Conservation (phyloP, 2,888 invertebrate genomes). For the Leucophenga montana region DNA sequence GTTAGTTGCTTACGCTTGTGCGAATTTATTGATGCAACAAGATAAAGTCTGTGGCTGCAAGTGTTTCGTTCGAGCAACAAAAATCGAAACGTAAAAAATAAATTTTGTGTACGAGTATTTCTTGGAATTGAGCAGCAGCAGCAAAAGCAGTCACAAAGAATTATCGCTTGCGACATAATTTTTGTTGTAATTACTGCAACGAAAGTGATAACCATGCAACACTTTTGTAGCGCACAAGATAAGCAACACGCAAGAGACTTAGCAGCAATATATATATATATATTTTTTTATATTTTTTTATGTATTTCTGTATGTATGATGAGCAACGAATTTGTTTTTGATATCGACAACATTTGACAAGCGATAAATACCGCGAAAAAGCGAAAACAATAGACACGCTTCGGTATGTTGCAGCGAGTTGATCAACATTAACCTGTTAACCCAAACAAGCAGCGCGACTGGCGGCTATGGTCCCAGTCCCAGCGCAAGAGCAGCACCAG, state of each 20-base stretch:
- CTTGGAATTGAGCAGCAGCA: constrained; percentile 53
- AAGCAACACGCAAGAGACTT: constrained; percentile 30
- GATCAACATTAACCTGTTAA: constrained; percentile 67
- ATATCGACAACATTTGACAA: constrained; percentile 56
- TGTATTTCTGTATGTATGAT: neutral
- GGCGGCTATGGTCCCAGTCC: neutral
- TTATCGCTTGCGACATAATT: constrained; percentile 62
- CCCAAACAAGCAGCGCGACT: constrained; percentile 62
- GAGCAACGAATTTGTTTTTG: constrained; percentile 3
- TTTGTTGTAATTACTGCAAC: constrained; percentile 55
- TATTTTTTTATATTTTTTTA: too few relatives aligned
- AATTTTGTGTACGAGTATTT: constrained; percentile 48
- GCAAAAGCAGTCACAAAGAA: constrained; percentile 42
- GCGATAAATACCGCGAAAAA: constrained; percentile 53
- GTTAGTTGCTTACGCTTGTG: constrained; percentile 29
- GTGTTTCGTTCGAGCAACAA: constrained; percentile 29
- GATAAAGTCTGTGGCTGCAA: constrained; percentile 60
- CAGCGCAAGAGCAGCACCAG: neutral
- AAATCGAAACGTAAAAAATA: constrained; percentile 32
- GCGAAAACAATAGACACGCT: constrained; percentile 55
- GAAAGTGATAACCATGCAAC: constrained; percentile 52
- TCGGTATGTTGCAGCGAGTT: constrained; percentile 44
- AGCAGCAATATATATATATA: neutral
- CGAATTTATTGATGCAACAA: constrained; percentile 62
- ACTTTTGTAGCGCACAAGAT: constrained; percentile 42